A percentile compares a stretch with the other conserved stretches of the same genome.
phyloP scores from a whole-genome alignment of 2,797 vertebrate species.

The Aphelocoma californica region DNA sequence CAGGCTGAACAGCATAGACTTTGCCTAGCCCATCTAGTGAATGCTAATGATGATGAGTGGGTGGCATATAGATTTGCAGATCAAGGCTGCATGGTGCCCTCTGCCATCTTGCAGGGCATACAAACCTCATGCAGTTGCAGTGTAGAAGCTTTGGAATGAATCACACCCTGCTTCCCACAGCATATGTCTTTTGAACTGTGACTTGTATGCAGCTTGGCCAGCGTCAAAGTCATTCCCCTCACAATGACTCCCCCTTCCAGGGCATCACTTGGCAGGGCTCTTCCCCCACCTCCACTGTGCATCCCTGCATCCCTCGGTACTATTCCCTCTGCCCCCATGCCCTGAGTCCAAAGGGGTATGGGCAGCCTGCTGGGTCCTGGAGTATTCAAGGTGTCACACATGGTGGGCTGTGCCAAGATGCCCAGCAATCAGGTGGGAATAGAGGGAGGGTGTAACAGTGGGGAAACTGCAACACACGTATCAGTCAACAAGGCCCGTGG shows the following conservation, averaged over 20 bases:
- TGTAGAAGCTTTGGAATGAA: not conserved
- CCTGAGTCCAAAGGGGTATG: not conserved
- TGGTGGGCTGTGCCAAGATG: rapidly evolving
- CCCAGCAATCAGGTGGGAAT: not conserved
- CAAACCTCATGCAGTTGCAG: not conserved
- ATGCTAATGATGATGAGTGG: not conserved
- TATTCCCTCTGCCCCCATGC: not conserved
- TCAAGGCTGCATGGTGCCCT: not conserved
- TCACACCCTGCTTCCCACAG: not conserved
- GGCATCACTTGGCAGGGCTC: not conserved
- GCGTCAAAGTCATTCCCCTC: not conserved
- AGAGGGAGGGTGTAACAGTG: not conserved
- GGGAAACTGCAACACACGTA: too few species aligned
- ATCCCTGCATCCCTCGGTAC: rapidly evolving
- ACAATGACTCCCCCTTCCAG: not conserved
- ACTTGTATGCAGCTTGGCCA: rapidly evolving
- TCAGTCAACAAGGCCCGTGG: too few species aligned
- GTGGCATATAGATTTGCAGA: not conserved
- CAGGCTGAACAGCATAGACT: not conserved
- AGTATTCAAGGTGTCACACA: not conserved
- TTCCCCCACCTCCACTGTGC: not conserved
- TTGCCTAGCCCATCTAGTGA: not conserved
- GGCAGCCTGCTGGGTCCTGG: not conserved
- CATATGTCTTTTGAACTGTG: not conserved
- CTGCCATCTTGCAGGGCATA: not conserved